Evolutionary conservation across 1,140 invertebrate species (phyloP).

Genomic region (Lysiphlebus fabarum): DNA sequence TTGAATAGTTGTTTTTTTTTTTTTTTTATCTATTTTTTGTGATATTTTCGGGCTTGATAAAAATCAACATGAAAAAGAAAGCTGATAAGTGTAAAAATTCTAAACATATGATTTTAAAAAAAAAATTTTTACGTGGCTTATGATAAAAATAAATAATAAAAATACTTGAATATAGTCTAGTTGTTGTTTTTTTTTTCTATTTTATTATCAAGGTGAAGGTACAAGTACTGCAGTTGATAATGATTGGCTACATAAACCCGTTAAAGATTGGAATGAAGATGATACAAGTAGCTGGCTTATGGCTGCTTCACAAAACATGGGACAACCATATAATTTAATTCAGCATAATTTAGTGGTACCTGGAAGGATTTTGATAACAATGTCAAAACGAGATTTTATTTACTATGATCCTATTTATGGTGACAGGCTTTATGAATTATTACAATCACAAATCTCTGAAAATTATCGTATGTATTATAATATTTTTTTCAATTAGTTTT

Average conservation of each 20-base stretch:
- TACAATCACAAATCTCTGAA: constrained; percentile 50
- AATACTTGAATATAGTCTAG: too few species aligned
- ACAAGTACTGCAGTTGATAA: constrained; percentile 36
- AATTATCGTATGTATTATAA: constrained; percentile 39
- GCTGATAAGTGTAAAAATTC: too few species aligned
- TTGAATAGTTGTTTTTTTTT: too few species aligned
- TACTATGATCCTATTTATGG: constrained; percentile 51
- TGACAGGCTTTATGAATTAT: constrained; percentile 49
- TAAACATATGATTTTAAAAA: too few species aligned
- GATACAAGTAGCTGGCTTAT: constrained; percentile 60
- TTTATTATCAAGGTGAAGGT: too few species aligned
- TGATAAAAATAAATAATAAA: too few species aligned
- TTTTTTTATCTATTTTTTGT: too few species aligned
- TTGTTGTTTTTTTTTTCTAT: too few species aligned
- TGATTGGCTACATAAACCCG: constrained; percentile 56
- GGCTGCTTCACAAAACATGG: constrained; percentile 48
- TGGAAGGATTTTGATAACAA: constrained; percentile 50
- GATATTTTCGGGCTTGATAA: too few species aligned
- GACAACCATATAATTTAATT: constrained; percentile 52
- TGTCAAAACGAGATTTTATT: constrained; percentile 54
- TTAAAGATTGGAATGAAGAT: constrained; percentile 56
- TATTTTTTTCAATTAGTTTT: not conserved
- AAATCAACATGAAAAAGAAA: too few species aligned
- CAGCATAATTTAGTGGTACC: constrained; percentile 52
- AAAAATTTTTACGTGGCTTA: too few species aligned